Evolutionary conservation across 2,888 invertebrate species (phyloP).

Genomic region (Cataglyphis rosenhaueri): DNA sequence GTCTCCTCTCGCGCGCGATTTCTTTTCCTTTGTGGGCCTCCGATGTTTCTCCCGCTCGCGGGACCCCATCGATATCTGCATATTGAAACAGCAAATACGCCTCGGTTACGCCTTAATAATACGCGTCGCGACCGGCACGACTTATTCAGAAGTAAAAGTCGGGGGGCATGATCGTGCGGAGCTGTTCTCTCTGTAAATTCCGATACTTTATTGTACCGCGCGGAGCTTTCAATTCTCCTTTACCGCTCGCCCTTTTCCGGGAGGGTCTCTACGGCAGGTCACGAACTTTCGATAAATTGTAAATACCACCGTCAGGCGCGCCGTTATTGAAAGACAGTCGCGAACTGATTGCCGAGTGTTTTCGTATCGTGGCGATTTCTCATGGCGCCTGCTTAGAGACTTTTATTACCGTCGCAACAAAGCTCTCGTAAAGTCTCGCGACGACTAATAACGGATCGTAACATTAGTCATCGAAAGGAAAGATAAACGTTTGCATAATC

Average conservation of each 20-base stretch:
- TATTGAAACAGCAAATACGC: conserved; percentile 42
- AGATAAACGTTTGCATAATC: neutral
- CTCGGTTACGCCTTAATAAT: conserved; percentile 50
- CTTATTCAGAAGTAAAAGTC: conserved; percentile 50
- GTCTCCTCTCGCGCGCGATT: neutral
- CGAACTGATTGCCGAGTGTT: conserved; percentile 71
- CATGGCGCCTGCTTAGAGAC: conserved; percentile 8
- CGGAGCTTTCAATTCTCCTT: conserved; percentile 64
- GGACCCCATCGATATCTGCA: conserved; percentile 23
- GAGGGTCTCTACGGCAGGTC: conserved; percentile 46
- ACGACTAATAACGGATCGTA: neutral
- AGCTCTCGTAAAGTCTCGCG: neutral
- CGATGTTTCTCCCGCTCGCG: conserved; percentile 25
- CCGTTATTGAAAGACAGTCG: conserved; percentile 72
- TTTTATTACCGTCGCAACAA: conserved; percentile 33
- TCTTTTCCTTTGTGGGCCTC: neutral
- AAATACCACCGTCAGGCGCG: conserved; percentile 65
- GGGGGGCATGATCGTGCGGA: conserved; percentile 29
- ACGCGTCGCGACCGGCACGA: conserved; percentile 33
- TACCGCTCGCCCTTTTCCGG: conserved; percentile 44
- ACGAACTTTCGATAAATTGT: conserved; percentile 72
- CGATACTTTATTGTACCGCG: conserved; percentile 57
- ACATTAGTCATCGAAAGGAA: neutral
- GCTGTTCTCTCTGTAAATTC: conserved; percentile 56
- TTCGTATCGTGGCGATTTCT: conserved; percentile 60